Conservation (phyloP, 1,140 invertebrate species). For the Anastatus disparis region DNA sequence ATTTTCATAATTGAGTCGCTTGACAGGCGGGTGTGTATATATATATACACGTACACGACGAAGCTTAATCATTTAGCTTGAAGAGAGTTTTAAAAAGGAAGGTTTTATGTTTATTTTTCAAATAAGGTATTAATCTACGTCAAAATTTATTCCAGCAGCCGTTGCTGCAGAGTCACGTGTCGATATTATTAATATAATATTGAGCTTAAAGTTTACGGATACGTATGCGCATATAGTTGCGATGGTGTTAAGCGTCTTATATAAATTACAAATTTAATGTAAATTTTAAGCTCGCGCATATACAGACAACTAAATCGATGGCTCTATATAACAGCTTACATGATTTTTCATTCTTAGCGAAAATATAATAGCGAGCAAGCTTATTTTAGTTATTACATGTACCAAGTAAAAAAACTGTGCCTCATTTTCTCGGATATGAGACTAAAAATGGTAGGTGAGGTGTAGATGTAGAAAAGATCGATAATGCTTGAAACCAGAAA, state of each 20-base stretch:
- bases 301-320: too few relatives aligned
- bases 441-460: too few relatives aligned
- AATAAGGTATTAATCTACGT: slow-evolving; percentile 46
- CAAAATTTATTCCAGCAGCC: slow-evolving; percentile 44
- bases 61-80: background rate
- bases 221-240: too few relatives aligned
- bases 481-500: background rate
- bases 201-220: too few relatives aligned
- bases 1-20: slow-evolving; percentile 11
- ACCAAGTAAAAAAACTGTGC: background rate
- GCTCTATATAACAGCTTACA: slow-evolving; percentile 28
- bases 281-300: too few relatives aligned
- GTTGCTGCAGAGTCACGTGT: slow-evolving; percentile 37
- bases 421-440: too few relatives aligned
- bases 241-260: too few relatives aligned
- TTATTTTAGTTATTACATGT: background rate
- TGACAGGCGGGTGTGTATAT: too few relatives aligned
- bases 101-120: slow-evolving; percentile 13
- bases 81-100: background rate
- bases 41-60: too few relatives aligned
- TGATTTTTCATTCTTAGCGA: background rate
- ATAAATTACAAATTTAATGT: too few relatives aligned
- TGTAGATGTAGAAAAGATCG: too few relatives aligned
- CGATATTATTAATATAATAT: slow-evolving; percentile 48
- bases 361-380: too few relatives aligned